These are phyloP conservation scores for Acrossocheilus fasciatus DNA, from an alignment of 2,797 vertebrate genomes.

Conservation along the genomic window DNA sequence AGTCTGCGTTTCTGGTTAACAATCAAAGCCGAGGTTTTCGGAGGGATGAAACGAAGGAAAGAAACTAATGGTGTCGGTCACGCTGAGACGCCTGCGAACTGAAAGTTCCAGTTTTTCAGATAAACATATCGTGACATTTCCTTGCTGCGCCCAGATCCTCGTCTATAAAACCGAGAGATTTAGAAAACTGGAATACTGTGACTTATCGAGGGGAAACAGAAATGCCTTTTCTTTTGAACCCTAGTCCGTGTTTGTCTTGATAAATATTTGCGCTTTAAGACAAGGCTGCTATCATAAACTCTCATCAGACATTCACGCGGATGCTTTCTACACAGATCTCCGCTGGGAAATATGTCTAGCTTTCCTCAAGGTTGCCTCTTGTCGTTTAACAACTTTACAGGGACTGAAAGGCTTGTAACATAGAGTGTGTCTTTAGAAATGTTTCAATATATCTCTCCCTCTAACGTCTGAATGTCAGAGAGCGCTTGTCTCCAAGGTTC, in stretches of 20 bases:
- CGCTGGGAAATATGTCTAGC: slow-evolving; percentile 17
- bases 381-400: not conserved
- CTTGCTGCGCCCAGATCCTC: slow-evolving; percentile 10
- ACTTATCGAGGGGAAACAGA: slow-evolving; percentile 47
- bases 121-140: slow-evolving; percentile 30
- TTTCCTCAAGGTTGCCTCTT: slow-evolving; percentile 18
- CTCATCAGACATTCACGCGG: slow-evolving; percentile 11
- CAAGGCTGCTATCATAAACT: slow-evolving; percentile 33
- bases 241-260: not conserved
- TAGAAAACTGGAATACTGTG: not conserved
- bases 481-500: not conserved
- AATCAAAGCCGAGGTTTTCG: slow-evolving; percentile 5
- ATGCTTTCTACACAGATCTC: not conserved
- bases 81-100: not conserved
- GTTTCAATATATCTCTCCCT: not conserved
- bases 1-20: not conserved
- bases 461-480: not conserved
- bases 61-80: not conserved
- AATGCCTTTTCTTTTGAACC: slow-evolving; percentile 1
- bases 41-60: not conserved
- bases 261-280: slow-evolving; percentile 32
- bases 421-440: not conserved
- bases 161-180: not conserved
- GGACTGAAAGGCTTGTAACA: slow-evolving; percentile 8
- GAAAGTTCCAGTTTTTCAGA: slow-evolving; percentile 8